phyloP scores from a whole-genome alignment of 2,797 vertebrate species.

The Pseudochromis fuscus region DNA sequence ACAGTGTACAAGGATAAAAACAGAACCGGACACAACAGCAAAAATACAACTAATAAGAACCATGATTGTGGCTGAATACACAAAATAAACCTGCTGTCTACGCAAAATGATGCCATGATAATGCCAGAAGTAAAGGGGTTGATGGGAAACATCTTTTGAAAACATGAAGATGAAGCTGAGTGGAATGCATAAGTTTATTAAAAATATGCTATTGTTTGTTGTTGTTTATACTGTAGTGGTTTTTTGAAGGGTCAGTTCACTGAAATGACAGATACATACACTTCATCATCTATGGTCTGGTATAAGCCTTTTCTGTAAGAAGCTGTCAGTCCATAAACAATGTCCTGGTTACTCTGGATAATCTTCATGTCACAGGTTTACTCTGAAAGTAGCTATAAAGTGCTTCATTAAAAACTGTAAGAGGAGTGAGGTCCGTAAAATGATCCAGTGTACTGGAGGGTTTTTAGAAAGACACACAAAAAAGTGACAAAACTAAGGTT shows the following conservation, averaged over 20 bases:
- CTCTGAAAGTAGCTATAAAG: conserved; percentile 5
- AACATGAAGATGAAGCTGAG: too few relatives aligned
- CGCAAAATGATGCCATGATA: conserved; percentile 4
- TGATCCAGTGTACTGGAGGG: not conserved
- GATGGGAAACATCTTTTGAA: conserved; percentile 1
- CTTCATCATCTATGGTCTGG: too few relatives aligned
- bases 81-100: not conserved
- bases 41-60: conserved; percentile 17
- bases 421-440: conserved; percentile 1
- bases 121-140: conserved; percentile 7
- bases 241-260: not conserved
- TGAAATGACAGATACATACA: not conserved
- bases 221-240: not conserved
- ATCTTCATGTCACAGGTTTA: conserved; percentile 22
- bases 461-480: conserved; percentile 1
- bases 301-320: too few relatives aligned
- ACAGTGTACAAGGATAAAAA: conserved; percentile 35
- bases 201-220: not conserved
- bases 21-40: conserved; percentile 5
- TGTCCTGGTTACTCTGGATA: conserved; percentile 6
- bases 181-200: conserved; percentile 38
- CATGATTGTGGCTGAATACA: conserved; percentile 10
- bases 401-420: conserved; percentile 12
- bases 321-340: not conserved
- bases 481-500: not conserved